phyloP scores from a whole-genome alignment of 2,797 vertebrate genomes.

The Lepilemur ruficaudatus region DNA sequence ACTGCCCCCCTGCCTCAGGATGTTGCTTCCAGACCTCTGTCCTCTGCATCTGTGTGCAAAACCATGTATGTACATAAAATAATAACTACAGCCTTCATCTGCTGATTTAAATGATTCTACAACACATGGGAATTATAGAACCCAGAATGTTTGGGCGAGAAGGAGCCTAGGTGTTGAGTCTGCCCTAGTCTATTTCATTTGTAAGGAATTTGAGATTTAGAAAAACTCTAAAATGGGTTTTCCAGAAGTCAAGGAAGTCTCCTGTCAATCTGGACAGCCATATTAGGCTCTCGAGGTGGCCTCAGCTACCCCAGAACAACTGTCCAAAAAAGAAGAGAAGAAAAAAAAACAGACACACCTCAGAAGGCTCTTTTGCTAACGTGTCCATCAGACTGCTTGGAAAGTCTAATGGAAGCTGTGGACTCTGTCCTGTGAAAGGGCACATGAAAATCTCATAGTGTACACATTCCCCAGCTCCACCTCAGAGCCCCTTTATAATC shows the following conservation, averaged over 20 bases:
- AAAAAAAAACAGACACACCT: not conserved
- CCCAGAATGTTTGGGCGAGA: not conserved
- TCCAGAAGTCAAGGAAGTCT: not conserved
- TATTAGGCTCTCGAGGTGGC: not conserved
- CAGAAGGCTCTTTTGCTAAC: not conserved
- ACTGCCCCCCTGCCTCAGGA: not conserved
- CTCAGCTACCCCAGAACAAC: not conserved
- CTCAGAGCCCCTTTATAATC: not conserved
- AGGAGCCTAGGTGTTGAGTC: not conserved
- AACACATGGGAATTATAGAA: not conserved
- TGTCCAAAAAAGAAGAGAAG: not conserved
- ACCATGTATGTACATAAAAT: not conserved
- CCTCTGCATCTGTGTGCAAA: not conserved
- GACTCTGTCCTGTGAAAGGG: not conserved
- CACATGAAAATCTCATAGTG: not conserved
- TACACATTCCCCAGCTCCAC: not conserved
- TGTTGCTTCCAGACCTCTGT: not conserved
- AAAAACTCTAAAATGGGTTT: not conserved
- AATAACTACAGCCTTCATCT: not conserved
- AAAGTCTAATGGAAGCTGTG: not conserved
- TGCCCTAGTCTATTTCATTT: not conserved
- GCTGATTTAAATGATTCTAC: not conserved
- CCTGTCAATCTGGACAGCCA: not conserved
- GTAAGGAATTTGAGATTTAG: not conserved
- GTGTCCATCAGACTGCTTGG: not conserved